Evolutionary conservation across 2,797 vertebrate genomes (phyloP).

Genomic region (Pantherophis alleghaniensis): DNA sequence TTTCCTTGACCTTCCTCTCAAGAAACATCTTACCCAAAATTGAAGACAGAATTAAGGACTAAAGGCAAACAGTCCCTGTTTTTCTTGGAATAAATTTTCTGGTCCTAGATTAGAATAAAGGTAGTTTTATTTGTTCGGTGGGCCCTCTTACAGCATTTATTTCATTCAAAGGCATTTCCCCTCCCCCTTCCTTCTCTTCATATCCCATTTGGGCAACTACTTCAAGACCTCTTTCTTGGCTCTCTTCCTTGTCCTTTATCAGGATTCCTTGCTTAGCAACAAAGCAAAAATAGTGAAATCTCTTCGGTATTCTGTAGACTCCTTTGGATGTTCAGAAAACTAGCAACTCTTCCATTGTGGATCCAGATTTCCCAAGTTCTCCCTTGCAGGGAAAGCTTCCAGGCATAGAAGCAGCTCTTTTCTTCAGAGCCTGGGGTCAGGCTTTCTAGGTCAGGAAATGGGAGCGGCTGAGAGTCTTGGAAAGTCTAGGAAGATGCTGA

Average conservation of each 20-base stretch:
- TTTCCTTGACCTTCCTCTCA: neutral
- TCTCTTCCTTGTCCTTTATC: neutral
- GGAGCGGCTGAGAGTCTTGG: neutral
- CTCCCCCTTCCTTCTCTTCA: neutral
- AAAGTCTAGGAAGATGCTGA: neutral
- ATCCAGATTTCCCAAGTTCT: neutral
- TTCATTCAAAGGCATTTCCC: neutral
- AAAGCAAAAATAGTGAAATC: neutral
- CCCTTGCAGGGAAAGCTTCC: neutral
- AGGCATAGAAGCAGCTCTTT: neutral
- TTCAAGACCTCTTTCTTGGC: neutral
- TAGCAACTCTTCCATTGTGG: neutral
- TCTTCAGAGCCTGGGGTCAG: neutral
- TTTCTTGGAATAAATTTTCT: neutral
- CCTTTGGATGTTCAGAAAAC: neutral
- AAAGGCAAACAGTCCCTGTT: neutral
- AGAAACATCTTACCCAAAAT: neutral
- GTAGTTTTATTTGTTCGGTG: neutral
- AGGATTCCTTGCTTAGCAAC: neutral
- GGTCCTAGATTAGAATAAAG: no score
- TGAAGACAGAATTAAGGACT: neutral
- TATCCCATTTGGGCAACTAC: neutral
- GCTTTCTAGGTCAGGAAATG: neutral
- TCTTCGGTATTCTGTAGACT: neutral
- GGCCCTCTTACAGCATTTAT: neutral